Conservation (phyloP, 2,113 vertebrate genomes). For the Gila orcuttii region DNA sequence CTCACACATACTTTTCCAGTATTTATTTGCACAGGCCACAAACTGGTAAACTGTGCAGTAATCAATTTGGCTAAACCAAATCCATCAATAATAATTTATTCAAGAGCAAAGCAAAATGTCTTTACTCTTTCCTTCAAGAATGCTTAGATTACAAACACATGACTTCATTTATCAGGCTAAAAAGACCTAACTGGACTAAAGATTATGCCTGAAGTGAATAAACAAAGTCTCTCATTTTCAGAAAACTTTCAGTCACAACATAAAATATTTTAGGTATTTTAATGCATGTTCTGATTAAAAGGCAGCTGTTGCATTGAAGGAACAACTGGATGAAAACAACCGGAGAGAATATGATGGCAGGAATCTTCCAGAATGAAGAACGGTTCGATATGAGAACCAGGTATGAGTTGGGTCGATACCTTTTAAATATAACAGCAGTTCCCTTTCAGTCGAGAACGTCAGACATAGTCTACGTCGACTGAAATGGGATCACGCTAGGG, state of each 20-base stretch:
- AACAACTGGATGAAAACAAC: too few relatives aligned
- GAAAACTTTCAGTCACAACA: neutral
- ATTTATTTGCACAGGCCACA: neutral
- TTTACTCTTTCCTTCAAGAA: constrained; percentile 6
- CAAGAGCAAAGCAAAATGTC: neutral
- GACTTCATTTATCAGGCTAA: neutral
- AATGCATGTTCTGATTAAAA: too few relatives aligned
- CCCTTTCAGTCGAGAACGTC: too few relatives aligned
- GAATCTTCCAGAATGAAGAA: too few relatives aligned
- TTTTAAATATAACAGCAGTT: constrained; percentile 29
- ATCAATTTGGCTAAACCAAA: neutral
- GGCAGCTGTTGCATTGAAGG: too few relatives aligned
- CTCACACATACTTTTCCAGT: neutral
- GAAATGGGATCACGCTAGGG: too few relatives aligned
- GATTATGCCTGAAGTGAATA: neutral
- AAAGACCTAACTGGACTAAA: neutral
- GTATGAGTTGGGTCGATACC: neutral
- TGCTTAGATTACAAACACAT: neutral
- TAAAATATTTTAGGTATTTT: neutral
- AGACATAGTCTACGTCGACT: too few relatives aligned
- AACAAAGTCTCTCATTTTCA: neutral
- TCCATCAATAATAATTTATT: neutral
- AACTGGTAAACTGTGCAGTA: neutral
- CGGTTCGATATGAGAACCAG: too few relatives aligned
- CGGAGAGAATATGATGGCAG: too few relatives aligned